Percentiles rank a stretch among this genome's conserved stretches.
Conservation (phyloP, 2,888 invertebrate species). For the Gerris lacustris region DNA sequence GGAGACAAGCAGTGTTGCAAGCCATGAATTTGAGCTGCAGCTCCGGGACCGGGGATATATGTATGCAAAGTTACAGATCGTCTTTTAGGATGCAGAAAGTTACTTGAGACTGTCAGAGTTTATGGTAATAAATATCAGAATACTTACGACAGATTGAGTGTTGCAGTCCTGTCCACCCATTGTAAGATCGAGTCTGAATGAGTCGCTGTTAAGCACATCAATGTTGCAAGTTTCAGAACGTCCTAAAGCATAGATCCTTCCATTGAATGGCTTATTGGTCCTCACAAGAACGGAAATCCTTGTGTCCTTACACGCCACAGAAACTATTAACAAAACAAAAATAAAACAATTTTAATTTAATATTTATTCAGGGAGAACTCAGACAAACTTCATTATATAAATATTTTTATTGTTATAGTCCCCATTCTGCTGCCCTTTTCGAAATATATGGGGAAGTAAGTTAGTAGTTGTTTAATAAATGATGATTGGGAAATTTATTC, state of each 20-base stretch:
- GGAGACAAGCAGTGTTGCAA: no score
- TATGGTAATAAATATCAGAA: neutral
- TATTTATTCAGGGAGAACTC: neutral
- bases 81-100: no score
- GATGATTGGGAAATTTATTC: no score
- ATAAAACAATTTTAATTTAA: neutral
- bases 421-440: neutral
- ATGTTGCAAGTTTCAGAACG: conserved; percentile 91
- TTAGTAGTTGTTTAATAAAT: no score
- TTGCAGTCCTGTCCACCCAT: conserved; percentile 92
- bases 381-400: no score
- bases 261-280: conserved; percentile 89
- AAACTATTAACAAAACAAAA: conserved; percentile 46
- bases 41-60: no score
- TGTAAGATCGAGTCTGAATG: conserved; percentile 80
- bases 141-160: conserved; percentile 83
- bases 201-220: conserved; percentile 82
- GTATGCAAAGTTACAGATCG: no score
- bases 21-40: no score
- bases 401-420: no score
- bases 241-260: conserved; percentile 84
- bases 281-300: conserved; percentile 83
- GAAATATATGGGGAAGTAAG: neutral
- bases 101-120: no score
- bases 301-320: conserved; percentile 88